These are phyloP conservation scores for Corythornis madagascariensis DNA, from an alignment of 2,113 vertebrate species.

Conservation along the genomic window DNA sequence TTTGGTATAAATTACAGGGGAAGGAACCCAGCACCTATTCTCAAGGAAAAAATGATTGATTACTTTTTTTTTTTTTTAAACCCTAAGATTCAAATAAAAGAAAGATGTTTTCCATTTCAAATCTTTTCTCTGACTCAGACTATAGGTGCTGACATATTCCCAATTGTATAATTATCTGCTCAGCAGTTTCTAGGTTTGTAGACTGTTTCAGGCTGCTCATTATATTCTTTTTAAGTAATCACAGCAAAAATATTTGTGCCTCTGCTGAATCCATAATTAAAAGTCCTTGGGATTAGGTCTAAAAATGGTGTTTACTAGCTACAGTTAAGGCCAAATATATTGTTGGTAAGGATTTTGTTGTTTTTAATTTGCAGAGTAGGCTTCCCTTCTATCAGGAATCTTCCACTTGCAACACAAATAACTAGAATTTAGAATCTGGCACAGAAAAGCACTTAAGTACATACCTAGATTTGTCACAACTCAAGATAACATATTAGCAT, in stretches of 20 bases:
- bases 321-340: background rate
- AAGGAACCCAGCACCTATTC: background rate
- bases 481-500: background rate
- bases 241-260: background rate
- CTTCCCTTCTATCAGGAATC: background rate
- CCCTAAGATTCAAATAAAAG: background rate
- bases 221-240: background rate
- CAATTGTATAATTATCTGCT: constrained; percentile 8
- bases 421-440: background rate
- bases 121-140: background rate
- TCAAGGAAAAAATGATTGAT: background rate
- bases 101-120: background rate
- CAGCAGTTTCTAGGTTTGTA: background rate
- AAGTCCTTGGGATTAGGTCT: background rate
- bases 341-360: background rate
- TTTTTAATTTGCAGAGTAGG: background rate
- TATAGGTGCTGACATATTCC: background rate
- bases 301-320: background rate
- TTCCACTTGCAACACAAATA: background rate
- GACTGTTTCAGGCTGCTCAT: background rate
- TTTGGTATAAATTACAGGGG: background rate
- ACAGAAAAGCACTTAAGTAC: background rate
- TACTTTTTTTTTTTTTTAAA: background rate
- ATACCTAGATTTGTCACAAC: background rate
- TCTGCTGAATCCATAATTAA: background rate